Percentiles rank a stretch among this genome's conserved stretches.
phyloP scores from a whole-genome alignment of 1,140 invertebrate genomes.

The Platorchestia sp. region DNA sequence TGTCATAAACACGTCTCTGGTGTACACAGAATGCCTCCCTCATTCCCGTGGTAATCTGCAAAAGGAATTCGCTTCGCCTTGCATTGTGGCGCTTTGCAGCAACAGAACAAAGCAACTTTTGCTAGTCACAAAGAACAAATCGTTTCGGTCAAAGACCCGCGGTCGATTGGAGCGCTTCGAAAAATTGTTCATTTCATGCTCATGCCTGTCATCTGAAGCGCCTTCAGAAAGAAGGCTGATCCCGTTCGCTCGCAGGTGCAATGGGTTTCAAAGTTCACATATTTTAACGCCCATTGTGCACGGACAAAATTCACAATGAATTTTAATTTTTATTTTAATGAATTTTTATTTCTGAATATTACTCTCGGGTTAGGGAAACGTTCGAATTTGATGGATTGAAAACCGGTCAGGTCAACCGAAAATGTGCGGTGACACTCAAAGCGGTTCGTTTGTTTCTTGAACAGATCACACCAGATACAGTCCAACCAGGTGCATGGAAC shows the following conservation, averaged over 20 bases:
- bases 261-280: background rate
- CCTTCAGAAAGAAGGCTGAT: background rate
- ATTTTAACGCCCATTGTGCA: background rate
- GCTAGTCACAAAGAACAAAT: background rate
- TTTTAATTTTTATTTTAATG: no score
- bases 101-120: slow-evolving; percentile 6
- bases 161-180: background rate
- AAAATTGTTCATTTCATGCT: background rate
- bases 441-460: background rate
- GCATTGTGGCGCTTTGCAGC: background rate
- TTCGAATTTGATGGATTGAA: background rate
- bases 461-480: no score
- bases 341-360: background rate
- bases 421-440: background rate
- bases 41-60: slow-evolving; percentile 43
- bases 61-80: slow-evolving; percentile 44
- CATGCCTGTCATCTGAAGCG: background rate
- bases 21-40: background rate
- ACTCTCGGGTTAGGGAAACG: background rate
- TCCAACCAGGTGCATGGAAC: no score
- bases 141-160: background rate
- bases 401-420: background rate
- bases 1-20: slow-evolving; percentile 24
- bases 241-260: background rate
- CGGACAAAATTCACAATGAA: background rate